A percentile compares a stretch with the other conserved stretches of the same genome.
These are phyloP conservation scores for Mercenaria mercenaria DNA, from an alignment of 1,140 invertebrate genomes.

Conservation along the genomic window DNA sequence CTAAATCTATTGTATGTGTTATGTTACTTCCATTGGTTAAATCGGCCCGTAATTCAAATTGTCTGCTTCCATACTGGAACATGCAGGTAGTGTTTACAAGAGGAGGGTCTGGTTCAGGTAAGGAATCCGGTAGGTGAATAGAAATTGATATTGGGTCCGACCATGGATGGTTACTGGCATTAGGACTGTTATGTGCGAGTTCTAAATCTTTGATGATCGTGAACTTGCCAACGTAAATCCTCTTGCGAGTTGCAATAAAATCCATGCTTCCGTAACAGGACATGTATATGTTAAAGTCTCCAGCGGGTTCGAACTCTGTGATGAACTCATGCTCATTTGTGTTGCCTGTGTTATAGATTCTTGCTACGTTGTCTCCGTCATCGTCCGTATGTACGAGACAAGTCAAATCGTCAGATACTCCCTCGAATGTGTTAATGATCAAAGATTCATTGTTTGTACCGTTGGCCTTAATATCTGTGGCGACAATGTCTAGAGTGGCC, in stretches of 20 bases:
- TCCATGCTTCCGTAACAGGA: background rate
- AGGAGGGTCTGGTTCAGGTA: background rate
- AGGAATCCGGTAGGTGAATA: background rate
- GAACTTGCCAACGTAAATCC: background rate
- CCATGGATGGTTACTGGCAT: background rate
- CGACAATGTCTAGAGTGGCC: too few relatives aligned
- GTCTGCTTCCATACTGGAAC: background rate
- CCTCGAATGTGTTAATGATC: background rate
- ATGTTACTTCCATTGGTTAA: background rate
- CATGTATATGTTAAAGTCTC: background rate
- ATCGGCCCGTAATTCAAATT: background rate
- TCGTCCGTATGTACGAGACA: background rate
- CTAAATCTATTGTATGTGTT: background rate
- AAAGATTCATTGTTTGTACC: background rate
- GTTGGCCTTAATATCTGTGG: background rate
- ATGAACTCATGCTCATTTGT: background rate
- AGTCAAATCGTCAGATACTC: background rate
- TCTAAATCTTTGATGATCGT: background rate
- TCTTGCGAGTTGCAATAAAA: background rate
- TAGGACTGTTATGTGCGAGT: background rate
- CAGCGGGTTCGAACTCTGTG: background rate
- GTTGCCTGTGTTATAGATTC: background rate
- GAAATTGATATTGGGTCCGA: background rate
- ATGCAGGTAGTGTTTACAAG: background rate
- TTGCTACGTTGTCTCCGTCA: background rate